These are phyloP conservation scores for Polydrusus cervinus DNA, from an alignment of 2,888 invertebrate genomes.

Conservation along the genomic window DNA sequence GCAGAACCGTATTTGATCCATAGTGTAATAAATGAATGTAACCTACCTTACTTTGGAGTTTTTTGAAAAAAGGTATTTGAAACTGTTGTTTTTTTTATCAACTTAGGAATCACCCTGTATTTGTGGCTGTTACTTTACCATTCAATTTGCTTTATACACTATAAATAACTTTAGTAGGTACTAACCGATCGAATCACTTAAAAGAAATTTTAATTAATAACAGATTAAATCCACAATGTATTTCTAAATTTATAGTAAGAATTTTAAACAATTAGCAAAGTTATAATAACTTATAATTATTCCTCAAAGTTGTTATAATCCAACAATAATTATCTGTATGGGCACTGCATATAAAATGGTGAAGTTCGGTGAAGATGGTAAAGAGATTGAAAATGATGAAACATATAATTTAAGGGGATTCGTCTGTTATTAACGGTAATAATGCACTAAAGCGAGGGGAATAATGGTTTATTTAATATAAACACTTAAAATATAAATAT, in stretches of 20 bases:
- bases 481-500: slow-evolving; percentile 17
- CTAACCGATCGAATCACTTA: too few species aligned
- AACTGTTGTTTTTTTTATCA: too few species aligned
- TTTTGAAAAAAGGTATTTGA: too few species aligned
- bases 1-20: too few species aligned
- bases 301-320: slow-evolving; percentile 30
- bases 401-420: slow-evolving; percentile 36
- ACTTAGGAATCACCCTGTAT: too few species aligned
- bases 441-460: slow-evolving; percentile 23
- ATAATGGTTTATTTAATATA: slow-evolving; percentile 32
- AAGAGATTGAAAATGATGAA: slow-evolving; percentile 35
- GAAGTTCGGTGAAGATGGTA: slow-evolving; percentile 20
- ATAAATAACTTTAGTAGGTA: too few species aligned
- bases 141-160: too few species aligned
- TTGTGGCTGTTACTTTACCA: too few species aligned
- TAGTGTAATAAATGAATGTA: too few species aligned
- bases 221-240: neutral
- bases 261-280: slow-evolving; percentile 14
- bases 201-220: too few species aligned
- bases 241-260: neutral
- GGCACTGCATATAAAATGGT: neutral
- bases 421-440: slow-evolving; percentile 37
- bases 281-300: slow-evolving; percentile 35
- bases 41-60: too few species aligned
- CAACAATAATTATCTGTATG: slow-evolving; percentile 15